Evolutionary conservation across 2,113 vertebrate species (phyloP).

Genomic region (Asarcornis scutulata): DNA sequence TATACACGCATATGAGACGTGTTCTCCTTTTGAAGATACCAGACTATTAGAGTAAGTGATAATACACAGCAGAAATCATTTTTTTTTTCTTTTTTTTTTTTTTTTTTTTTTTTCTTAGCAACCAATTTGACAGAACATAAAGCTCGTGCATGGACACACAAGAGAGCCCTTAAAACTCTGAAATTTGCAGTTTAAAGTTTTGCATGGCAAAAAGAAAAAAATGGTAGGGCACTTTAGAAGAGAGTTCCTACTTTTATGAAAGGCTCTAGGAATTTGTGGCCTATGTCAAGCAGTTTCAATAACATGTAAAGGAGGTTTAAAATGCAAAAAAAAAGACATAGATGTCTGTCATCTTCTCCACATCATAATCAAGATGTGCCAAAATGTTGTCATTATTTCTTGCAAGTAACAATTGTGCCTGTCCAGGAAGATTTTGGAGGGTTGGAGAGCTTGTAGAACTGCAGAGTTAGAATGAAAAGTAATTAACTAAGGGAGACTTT

Average conservation of each 20-base stretch:
- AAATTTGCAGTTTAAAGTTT: not conserved
- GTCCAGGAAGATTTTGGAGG: not conserved
- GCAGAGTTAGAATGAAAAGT: not conserved
- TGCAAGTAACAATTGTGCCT: not conserved
- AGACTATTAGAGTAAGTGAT: not conserved
- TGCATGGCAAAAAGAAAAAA: not conserved
- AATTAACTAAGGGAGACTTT: not conserved
- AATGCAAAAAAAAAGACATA: not conserved
- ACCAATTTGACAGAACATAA: not conserved
- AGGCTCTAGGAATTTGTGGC: not conserved
- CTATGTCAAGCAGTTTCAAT: not conserved
- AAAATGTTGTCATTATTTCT: not conserved
- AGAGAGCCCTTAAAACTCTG: not conserved
- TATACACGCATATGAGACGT: not conserved
- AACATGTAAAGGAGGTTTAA: not conserved
- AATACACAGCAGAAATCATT: not conserved
- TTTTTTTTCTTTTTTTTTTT: not conserved
- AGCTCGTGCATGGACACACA: not conserved
- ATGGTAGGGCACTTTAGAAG: not conserved
- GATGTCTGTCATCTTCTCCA: not conserved
- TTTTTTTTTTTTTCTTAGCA: not conserved
- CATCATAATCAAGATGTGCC: not conserved
- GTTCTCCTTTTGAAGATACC: not conserved
- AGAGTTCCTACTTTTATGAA: not conserved
- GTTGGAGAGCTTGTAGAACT: not conserved